These are phyloP conservation scores for Benitochromis conjunctus DNA, from an alignment of 2,113 vertebrate species.

Conservation along the genomic window DNA sequence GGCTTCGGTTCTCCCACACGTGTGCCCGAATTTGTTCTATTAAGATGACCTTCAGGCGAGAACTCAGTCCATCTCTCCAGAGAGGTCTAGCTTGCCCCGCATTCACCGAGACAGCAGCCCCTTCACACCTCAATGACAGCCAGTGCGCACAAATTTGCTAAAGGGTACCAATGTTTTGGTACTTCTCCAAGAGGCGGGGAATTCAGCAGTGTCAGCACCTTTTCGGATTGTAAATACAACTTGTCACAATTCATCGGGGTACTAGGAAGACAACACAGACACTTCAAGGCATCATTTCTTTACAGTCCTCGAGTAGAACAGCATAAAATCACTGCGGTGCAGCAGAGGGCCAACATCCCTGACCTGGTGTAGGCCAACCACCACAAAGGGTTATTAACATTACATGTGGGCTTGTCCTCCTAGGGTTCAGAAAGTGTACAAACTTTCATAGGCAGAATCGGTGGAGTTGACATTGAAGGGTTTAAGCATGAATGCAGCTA, in stretches of 20 bases:
- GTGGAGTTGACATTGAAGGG: neutral
- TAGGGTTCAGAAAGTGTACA: neutral
- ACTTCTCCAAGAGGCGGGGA: slow-evolving; percentile 18
- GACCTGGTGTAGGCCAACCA: neutral
- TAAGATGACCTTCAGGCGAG: slow-evolving; percentile 27
- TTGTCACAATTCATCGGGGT: slow-evolving; percentile 60
- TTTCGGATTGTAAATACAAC: slow-evolving; percentile 61
- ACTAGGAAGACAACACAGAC: slow-evolving; percentile 23
- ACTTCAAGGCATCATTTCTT: slow-evolving; percentile 53
- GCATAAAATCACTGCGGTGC: slow-evolving; percentile 22
- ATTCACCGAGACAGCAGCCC: slow-evolving; percentile 9
- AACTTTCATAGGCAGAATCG: slow-evolving; percentile 21
- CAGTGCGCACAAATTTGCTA: slow-evolving; percentile 1
- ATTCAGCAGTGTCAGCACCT: slow-evolving; percentile 57
- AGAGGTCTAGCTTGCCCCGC: slow-evolving; percentile 11
- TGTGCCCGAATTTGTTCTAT: neutral
- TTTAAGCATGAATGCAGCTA: slow-evolving; percentile 24
- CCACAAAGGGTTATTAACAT: slow-evolving; percentile 1
- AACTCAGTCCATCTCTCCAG: slow-evolving; percentile 13
- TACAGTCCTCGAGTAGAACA: neutral
- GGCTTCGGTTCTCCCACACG: neutral
- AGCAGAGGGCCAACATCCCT: slow-evolving; percentile 11
- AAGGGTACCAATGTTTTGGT: slow-evolving; percentile 28
- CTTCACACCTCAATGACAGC: neutral
- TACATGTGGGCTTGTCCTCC: neutral